These are phyloP conservation scores for Macrotis lagotis DNA, from an alignment of 2,113 vertebrate species.

Conservation along the genomic window DNA sequence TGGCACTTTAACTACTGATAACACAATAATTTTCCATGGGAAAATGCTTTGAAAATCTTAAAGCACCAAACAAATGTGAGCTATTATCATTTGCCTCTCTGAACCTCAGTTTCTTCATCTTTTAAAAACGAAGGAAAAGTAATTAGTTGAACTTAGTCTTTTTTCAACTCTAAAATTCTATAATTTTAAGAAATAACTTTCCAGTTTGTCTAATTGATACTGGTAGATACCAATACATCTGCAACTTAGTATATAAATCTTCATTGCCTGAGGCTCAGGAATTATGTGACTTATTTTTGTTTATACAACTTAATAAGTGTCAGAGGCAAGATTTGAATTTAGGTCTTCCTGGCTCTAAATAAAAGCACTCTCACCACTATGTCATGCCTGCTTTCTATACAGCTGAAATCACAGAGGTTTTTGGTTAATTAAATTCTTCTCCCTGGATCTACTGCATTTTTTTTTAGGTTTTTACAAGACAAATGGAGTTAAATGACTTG, in stretches of 20 bases:
- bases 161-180: background rate
- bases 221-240: background rate
- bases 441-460: background rate
- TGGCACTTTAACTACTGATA: background rate
- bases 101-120: background rate
- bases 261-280: background rate
- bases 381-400: background rate
- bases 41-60: background rate
- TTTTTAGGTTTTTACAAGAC: too few relatives aligned
- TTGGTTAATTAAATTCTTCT: conserved; percentile 39
- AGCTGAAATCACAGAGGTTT: background rate
- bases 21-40: background rate
- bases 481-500: too few relatives aligned
- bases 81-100: background rate
- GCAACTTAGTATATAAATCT: background rate
- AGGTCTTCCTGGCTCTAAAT: background rate
- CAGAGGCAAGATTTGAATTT: background rate
- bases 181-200: background rate
- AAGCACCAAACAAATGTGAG: background rate
- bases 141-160: background rate
- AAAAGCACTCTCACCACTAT: background rate
- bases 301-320: background rate
- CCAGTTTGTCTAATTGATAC: background rate
- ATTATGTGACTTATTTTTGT: background rate
- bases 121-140: background rate